Evolutionary conservation across 2,113 vertebrate genomes (phyloP).

Genomic region (Raja brachyura): DNA sequence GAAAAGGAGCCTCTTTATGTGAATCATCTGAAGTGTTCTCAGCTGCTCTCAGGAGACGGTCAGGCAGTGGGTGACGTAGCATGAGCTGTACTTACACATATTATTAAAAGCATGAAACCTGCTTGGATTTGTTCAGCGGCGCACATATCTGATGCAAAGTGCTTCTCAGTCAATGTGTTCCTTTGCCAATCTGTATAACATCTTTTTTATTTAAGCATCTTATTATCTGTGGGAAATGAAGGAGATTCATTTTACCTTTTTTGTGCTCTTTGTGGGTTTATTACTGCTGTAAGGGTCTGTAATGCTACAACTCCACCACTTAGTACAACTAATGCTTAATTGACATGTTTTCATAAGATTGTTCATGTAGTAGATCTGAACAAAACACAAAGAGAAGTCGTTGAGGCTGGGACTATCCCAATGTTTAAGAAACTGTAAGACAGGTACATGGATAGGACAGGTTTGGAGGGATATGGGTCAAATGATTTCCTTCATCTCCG

Average conservation of each 20-base stretch:
- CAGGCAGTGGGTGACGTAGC: not conserved
- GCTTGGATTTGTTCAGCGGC: not conserved
- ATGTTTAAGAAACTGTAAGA: too few relatives aligned
- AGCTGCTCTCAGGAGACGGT: constrained; percentile 13
- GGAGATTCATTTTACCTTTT: not conserved
- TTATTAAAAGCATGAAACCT: constrained; percentile 24
- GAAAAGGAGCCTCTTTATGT: constrained; percentile 14
- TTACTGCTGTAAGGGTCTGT: not conserved
- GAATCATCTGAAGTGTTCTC: constrained; percentile 31
- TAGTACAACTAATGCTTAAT: too few relatives aligned
- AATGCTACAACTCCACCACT: not conserved
- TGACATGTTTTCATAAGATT: not conserved
- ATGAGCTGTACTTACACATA: constrained; percentile 31
- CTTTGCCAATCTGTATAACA: constrained; percentile 8
- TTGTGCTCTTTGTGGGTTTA: not conserved
- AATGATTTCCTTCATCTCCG: too few relatives aligned
- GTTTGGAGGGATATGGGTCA: too few relatives aligned
- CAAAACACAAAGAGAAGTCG: too few relatives aligned
- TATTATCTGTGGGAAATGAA: constrained; percentile 23
- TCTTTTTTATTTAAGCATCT: constrained; percentile 23
- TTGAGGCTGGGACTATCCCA: too few relatives aligned
- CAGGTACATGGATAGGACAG: too few relatives aligned
- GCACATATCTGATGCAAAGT: constrained; percentile 33
- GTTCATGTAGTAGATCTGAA: too few relatives aligned
- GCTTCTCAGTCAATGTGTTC: not conserved